Percentiles rank a stretch among this genome's conserved stretches.
phyloP scores from a whole-genome alignment of 2,888 invertebrate genomes.

The Plagodis dolabraria region DNA sequence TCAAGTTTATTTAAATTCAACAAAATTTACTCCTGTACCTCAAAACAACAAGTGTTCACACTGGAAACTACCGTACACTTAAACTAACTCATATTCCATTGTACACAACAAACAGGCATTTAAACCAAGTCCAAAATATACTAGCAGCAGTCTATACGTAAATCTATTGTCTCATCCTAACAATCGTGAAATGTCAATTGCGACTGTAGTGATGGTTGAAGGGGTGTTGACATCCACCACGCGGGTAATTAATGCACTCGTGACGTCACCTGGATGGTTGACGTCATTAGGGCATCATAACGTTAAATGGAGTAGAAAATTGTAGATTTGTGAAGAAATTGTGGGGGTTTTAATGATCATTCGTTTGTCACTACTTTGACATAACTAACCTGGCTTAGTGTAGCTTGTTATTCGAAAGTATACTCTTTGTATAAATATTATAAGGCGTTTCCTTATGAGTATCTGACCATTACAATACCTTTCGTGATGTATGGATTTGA shows the following conservation, averaged over 20 bases:
- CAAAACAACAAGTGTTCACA: too few relatives aligned
- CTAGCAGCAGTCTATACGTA: slow-evolving; percentile 1
- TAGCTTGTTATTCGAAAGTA: too few relatives aligned
- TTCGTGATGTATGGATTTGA: too few relatives aligned
- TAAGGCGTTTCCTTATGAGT: too few relatives aligned
- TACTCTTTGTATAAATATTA: too few relatives aligned
- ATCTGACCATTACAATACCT: too few relatives aligned
- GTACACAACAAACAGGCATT: background rate
- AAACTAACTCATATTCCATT: too few relatives aligned
- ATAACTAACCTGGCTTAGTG: too few relatives aligned
- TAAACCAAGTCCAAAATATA: slow-evolving; percentile 1
- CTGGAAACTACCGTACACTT: too few relatives aligned
- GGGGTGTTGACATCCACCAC: slow-evolving; percentile 15
- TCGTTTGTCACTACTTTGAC: too few relatives aligned
- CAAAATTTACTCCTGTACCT: too few relatives aligned
- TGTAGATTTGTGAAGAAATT: slow-evolving; percentile 1
- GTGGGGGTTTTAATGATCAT: background rate
- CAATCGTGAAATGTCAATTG: slow-evolving; percentile 18
- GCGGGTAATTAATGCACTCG: slow-evolving; percentile 27
- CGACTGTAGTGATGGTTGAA: slow-evolving; percentile 10
- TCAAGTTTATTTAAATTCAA: too few relatives aligned
- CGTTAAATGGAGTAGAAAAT: slow-evolving; percentile 22
- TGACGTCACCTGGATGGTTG: slow-evolving; percentile 10
- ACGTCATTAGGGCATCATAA: background rate
- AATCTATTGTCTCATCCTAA: slow-evolving; percentile 12